Conservation (phyloP, 2,888 invertebrate genomes). For the Chloroclysta siterata region DNA sequence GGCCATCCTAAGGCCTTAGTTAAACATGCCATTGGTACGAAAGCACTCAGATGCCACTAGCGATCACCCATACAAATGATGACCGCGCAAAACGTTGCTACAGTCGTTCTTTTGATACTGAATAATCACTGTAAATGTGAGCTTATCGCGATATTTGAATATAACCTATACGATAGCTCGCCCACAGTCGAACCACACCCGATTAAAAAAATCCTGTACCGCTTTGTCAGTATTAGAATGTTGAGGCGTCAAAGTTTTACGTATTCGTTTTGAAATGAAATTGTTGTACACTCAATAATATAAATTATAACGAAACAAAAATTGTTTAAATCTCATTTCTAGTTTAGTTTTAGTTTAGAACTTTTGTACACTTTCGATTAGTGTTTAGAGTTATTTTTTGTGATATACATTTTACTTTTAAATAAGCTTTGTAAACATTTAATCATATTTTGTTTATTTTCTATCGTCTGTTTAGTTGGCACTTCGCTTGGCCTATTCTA, state of each 20-base stretch:
- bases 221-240: constrained; percentile 71
- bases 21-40: no score
- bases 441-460: neutral
- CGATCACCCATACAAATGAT: no score
- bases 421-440: constrained; percentile 23
- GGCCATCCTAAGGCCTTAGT: no score
- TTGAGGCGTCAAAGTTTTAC: constrained; percentile 57
- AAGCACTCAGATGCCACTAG: no score
- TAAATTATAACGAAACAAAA: constrained; percentile 10
- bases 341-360: constrained; percentile 45
- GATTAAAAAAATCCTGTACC: constrained; percentile 21
- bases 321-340: constrained; percentile 50
- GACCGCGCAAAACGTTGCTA: no score
- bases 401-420: constrained; percentile 39
- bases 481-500: constrained; percentile 3
- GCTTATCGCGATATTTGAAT: no score
- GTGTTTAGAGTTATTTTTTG: constrained; percentile 44
- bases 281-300: constrained; percentile 17
- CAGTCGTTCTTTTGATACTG: neutral
- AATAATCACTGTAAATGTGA: no score
- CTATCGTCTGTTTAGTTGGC: neutral
- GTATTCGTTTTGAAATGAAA: constrained; percentile 33
- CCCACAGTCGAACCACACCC: constrained; percentile 17
- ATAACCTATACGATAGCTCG: neutral
- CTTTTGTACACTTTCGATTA: constrained; percentile 48